These are phyloP conservation scores for Tachysurus fulvidraco DNA, from an alignment of 2,113 vertebrate species.

Conservation along the genomic window DNA sequence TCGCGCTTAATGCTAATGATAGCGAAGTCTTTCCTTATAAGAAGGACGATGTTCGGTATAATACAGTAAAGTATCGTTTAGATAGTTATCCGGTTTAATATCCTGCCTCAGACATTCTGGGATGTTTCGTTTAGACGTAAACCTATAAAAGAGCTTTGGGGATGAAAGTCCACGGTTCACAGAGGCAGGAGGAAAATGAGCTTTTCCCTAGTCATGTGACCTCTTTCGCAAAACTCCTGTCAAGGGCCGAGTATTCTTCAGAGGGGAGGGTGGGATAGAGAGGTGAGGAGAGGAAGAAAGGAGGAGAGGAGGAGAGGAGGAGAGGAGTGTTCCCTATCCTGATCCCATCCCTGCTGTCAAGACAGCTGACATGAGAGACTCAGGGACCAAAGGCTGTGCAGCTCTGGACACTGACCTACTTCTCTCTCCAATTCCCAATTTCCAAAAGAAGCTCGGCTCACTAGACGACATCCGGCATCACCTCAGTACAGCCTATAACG, in stretches of 20 bases:
- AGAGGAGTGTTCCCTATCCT: conserved; percentile 60
- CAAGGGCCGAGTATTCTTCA: conserved; percentile 75
- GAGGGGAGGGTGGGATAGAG: conserved; percentile 59
- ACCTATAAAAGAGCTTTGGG: conserved; percentile 47
- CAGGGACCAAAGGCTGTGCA: conserved; percentile 69
- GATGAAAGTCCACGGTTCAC: conserved; percentile 38
- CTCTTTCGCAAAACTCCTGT: conserved; percentile 78
- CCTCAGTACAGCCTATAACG: conserved; percentile 37
- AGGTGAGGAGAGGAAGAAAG: conserved; percentile 57
- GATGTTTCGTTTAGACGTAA: neutral
- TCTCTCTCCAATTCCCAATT: conserved; percentile 47
- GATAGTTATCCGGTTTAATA: neutral
- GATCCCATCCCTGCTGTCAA: conserved; percentile 76
- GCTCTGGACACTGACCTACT: conserved; percentile 78
- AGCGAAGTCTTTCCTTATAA: neutral
- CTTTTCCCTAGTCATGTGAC: conserved; percentile 77
- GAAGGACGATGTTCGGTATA: neutral
- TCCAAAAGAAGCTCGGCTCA: conserved; percentile 53
- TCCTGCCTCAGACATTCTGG: neutral
- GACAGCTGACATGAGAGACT: conserved; percentile 71
- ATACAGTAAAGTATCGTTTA: too few species aligned
- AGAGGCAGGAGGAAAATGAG: conserved; percentile 53
- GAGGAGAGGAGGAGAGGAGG: neutral
- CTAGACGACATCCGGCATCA: conserved; percentile 67
- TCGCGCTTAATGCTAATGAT: neutral